Percentiles rank a stretch among this genome's conserved stretches.
Evolutionary conservation across 92 coral and sea anemone genomes (phyloP).

Genomic region (Pocillopora grandis): DNA sequence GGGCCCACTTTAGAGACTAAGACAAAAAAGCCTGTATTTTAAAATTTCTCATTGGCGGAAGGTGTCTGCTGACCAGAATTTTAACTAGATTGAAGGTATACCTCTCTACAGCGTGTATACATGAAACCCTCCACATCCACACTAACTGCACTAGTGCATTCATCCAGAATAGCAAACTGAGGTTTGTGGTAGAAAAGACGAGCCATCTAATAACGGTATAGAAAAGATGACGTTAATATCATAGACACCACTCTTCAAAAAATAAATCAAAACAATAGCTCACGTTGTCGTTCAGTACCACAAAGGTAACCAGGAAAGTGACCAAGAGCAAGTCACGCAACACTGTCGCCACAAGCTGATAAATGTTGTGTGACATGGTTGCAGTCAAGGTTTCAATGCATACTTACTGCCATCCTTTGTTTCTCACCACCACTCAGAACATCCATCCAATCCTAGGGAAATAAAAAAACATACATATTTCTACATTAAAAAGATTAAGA

Average conservation of each 20-base stretch:
- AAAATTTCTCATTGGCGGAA: too few relatives aligned
- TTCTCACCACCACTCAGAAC: slow-evolving; percentile 99
- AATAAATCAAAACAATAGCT: background rate
- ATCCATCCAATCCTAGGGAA: slow-evolving; percentile 97
- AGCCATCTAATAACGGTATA: slow-evolving; percentile 72
- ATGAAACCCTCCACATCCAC: slow-evolving; percentile 98
- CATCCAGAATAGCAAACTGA: slow-evolving; percentile 98
- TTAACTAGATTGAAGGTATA: background rate
- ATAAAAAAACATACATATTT: background rate
- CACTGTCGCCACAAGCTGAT: too few relatives aligned
- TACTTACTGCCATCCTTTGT: slow-evolving; percentile 91
- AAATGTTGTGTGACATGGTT: too few relatives aligned
- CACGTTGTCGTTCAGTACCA: background rate
- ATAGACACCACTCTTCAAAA: too few relatives aligned
- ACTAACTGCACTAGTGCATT: slow-evolving; percentile 98
- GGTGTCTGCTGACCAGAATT: too few relatives aligned
- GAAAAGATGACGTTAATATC: too few relatives aligned
- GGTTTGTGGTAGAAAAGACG: slow-evolving; percentile 97
- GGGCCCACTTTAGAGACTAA: too few relatives aligned
- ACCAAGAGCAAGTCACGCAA: background rate
- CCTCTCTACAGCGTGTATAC: slow-evolving; percentile 98
- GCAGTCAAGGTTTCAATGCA: background rate
- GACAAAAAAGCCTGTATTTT: too few relatives aligned
- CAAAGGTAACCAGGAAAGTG: background rate
- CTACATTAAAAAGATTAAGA: too few relatives aligned